phyloP scores from a whole-genome alignment of 2,888 invertebrate genomes.

The Drosophila merina region DNA sequence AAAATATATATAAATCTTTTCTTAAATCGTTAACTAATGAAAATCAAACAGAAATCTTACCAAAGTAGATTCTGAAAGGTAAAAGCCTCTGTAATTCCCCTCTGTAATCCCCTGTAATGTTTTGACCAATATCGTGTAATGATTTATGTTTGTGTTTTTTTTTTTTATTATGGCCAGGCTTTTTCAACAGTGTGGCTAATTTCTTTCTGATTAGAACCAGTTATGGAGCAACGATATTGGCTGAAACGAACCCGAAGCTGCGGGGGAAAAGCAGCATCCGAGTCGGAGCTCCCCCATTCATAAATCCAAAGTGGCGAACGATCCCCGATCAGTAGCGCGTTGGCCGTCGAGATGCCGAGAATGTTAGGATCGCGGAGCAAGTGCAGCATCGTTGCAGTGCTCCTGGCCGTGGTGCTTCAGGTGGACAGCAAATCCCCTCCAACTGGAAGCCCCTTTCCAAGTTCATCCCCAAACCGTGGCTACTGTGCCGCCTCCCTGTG shows the following conservation, averaged over 20 bases:
- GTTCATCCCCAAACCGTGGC: conserved; percentile 4
- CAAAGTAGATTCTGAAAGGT: no score
- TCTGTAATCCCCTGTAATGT: neutral
- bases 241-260: conserved; percentile 19
- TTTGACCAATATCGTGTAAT: neutral
- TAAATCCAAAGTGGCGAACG: conserved; percentile 49
- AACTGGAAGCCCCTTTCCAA: neutral
- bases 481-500: conserved; percentile 78
- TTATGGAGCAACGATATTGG: conserved; percentile 12
- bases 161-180: neutral
- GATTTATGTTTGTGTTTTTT: neutral
- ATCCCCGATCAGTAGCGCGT: conserved; percentile 49
- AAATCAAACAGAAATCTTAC: no score
- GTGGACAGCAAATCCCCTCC: neutral
- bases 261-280: conserved; percentile 26
- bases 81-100: no score
- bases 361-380: conserved; percentile 48
- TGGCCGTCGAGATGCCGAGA: conserved; percentile 51
- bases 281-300: conserved; percentile 39
- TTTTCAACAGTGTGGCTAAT: conserved; percentile 25
- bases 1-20: no score
- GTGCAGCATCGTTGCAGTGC: conserved; percentile 57
- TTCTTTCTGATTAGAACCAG: conserved; percentile 42
- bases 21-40: no score
- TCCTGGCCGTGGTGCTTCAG: conserved; percentile 26